Evolutionary conservation across 2,888 invertebrate genomes (phyloP).

Genomic region (Xestia c-nigrum): DNA sequence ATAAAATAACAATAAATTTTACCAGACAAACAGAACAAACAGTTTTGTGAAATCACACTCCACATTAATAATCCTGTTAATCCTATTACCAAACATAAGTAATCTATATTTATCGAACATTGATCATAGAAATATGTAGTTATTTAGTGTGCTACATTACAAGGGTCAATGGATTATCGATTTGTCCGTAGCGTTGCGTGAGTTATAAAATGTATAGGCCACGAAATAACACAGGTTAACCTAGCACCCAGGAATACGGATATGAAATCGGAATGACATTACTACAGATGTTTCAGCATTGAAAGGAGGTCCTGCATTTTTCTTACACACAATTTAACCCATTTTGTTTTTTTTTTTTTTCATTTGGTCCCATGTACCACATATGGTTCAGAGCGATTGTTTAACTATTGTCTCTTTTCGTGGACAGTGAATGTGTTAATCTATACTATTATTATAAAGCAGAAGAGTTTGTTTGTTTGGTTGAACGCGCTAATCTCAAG

Average conservation of each 20-base stretch:
- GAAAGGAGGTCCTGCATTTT: conserved; percentile 1
- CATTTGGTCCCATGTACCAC: no score
- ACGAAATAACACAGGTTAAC: conserved; percentile 27
- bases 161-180: conserved; percentile 80
- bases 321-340: background rate
- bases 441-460: no score
- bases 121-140: conserved; percentile 29
- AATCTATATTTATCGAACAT: background rate
- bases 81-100: background rate
- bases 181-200: conserved; percentile 70
- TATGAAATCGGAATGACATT: conserved; percentile 28
- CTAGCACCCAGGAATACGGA: conserved; percentile 22
- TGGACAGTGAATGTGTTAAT: no score
- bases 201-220: conserved; percentile 32
- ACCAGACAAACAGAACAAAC: no score
- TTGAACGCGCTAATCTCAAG: no score
- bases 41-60: background rate
- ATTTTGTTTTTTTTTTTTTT: no score
- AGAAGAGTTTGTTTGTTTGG: no score
- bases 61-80: background rate
- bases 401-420: no score
- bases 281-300: conserved; percentile 8
- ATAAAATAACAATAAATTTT: no score
- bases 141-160: conserved; percentile 62
- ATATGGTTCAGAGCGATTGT: no score